A percentile compares a stretch with the other conserved stretches of the same genome.
phyloP scores from a whole-genome alignment of 2,888 invertebrate species.

The Allophyes oxyacanthae region DNA sequence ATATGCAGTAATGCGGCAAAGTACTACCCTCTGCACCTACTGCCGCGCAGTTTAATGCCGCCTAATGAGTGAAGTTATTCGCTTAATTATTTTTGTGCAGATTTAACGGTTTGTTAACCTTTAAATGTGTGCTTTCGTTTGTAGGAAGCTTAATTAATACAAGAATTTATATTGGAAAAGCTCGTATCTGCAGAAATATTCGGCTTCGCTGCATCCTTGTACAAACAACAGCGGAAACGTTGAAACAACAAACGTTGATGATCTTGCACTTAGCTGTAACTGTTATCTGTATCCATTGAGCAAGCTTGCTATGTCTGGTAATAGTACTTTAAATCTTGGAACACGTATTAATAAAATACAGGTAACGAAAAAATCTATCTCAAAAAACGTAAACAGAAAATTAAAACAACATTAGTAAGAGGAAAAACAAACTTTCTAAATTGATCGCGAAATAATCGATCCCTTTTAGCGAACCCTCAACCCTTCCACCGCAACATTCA shows the following conservation, averaged over 20 bases:
- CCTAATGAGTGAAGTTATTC: constrained; percentile 84
- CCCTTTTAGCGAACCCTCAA: constrained; percentile 32
- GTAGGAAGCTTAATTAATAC: constrained; percentile 45
- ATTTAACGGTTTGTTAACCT: constrained; percentile 67
- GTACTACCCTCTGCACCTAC: constrained; percentile 53
- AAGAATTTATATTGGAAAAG: constrained; percentile 39
- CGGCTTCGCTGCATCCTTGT: constrained; percentile 32
- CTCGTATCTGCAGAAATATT: constrained; percentile 21
- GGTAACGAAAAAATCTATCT: too few species aligned
- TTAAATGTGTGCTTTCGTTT: constrained; percentile 64
- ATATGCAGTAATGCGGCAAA: constrained; percentile 81
- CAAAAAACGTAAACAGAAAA: too few species aligned
- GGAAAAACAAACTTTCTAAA: constrained; percentile 18
- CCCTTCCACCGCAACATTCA: constrained; percentile 43
- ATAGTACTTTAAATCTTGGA: too few species aligned
- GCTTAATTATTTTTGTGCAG: constrained; percentile 79
- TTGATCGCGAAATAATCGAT: constrained; percentile 39
- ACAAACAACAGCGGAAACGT: constrained; percentile 17
- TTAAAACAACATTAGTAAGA: constrained; percentile 5
- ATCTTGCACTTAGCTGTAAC: constrained; percentile 24
- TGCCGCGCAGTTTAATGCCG: constrained; percentile 66
- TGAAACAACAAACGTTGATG: constrained; percentile 29
- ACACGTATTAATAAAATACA: too few species aligned
- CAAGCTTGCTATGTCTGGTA: constrained; percentile 12
- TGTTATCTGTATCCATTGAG: constrained; percentile 8